A percentile compares a stretch with the other conserved stretches of the same genome.
These are phyloP conservation scores for Thaumatotibia leucotreta DNA, from an alignment of 1,140 invertebrate species.

Conservation along the genomic window DNA sequence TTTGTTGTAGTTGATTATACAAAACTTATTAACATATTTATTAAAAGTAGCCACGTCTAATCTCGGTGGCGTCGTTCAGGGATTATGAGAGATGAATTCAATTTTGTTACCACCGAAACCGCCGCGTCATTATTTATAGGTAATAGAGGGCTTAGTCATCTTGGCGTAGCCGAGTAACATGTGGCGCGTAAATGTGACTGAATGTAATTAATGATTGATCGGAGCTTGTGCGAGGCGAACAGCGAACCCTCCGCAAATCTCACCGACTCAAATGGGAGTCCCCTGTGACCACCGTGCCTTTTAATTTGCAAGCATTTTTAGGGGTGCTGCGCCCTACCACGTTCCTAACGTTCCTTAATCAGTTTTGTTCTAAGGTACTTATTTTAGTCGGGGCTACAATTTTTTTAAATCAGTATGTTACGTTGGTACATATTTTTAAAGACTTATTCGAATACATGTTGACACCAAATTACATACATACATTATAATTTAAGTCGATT, in stretches of 20 bases:
- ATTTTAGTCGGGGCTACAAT: neutral
- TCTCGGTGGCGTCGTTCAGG: neutral
- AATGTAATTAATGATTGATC: conserved; percentile 74
- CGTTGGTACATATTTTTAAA: no score
- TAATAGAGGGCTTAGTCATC: conserved; percentile 16
- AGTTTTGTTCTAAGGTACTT: conserved; percentile 2
- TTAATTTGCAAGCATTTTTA: conserved; percentile 66
- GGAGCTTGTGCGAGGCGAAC: conserved; percentile 37
- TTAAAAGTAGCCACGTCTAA: neutral
- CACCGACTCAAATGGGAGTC: conserved; percentile 55
- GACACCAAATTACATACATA: no score
- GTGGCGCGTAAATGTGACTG: conserved; percentile 67
- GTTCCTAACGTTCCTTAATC: neutral
- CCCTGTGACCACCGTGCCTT: conserved; percentile 54
- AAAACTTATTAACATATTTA: conserved; percentile 6
- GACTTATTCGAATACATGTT: no score
- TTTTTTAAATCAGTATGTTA: conserved; percentile 18
- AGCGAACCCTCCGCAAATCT: conserved; percentile 59
- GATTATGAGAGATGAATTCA: neutral
- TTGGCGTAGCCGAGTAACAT: conserved; percentile 41
- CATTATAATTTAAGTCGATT: no score
- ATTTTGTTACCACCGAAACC: neutral
- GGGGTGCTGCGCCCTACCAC: conserved; percentile 38
- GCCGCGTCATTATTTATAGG: conserved; percentile 5
- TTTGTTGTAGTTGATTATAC: neutral